phyloP scores from a whole-genome alignment of 2,797 vertebrate genomes.

The Oreochromis mossambicus region DNA sequence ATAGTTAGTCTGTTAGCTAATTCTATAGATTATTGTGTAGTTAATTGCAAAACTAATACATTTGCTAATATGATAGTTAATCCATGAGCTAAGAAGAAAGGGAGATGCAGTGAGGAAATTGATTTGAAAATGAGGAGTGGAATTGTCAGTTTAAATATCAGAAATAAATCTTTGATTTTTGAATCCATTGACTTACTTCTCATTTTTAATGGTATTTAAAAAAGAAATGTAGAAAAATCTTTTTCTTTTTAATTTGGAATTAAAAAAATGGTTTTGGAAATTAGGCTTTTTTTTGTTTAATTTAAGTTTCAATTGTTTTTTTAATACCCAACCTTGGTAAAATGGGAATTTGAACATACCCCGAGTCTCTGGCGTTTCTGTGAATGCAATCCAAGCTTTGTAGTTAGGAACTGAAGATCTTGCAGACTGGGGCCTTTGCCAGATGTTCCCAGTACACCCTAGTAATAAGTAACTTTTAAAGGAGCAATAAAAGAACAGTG shows the following conservation, averaged over 20 bases:
- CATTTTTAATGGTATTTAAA: neutral
- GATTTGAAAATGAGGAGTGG: neutral
- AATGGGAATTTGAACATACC: neutral
- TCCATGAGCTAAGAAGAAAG: neutral
- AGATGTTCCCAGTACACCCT: neutral
- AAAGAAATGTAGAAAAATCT: fast-evolving
- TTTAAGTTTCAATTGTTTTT: neutral
- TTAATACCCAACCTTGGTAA: neutral
- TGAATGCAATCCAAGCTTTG: neutral
- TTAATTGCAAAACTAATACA: neutral
- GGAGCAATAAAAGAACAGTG: neutral
- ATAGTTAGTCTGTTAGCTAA: neutral
- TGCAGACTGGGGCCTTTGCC: neutral
- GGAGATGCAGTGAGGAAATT: neutral
- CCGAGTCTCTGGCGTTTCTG: neutral
- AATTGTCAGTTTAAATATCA: neutral
- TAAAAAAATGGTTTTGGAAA: neutral
- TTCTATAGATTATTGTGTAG: neutral
- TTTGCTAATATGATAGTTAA: neutral
- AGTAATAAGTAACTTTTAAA: neutral
- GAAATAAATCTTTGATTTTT: neutral
- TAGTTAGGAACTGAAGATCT: neutral
- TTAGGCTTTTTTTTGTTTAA: fast-evolving
- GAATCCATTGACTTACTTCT: neutral
- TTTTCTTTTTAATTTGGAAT: neutral